phyloP scores from a whole-genome alignment of 2,113 vertebrate species.

The Embiotoca jacksoni region DNA sequence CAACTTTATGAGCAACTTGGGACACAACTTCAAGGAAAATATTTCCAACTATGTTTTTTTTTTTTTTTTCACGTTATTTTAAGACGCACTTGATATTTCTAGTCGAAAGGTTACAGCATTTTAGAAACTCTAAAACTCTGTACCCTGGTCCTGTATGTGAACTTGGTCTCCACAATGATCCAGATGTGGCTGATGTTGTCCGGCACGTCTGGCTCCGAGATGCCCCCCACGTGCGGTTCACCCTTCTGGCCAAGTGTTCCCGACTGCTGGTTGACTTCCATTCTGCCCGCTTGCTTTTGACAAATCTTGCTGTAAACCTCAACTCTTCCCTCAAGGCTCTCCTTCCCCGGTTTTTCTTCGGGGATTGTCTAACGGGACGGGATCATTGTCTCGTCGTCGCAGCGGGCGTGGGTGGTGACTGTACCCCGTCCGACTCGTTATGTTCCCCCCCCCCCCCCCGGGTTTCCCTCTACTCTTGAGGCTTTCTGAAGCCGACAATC shows the following conservation, averaged over 20 bases:
- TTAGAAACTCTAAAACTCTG: background rate
- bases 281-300: background rate
- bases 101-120: background rate
- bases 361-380: background rate
- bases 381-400: too few species aligned
- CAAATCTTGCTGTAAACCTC: conserved; percentile 27
- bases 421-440: background rate
- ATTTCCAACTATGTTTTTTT: too few species aligned
- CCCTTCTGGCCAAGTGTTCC: background rate
- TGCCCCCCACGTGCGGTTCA: background rate
- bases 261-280: conserved; percentile 16
- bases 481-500: background rate
- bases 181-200: conserved; percentile 52
- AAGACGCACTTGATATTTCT: too few species aligned
- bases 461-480: background rate
- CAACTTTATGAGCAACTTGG: too few species aligned
- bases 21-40: too few species aligned
- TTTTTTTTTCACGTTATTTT: too few species aligned
- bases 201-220: background rate
- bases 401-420: background rate
- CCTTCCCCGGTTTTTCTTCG: conserved; percentile 1
- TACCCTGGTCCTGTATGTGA: conserved; percentile 42
- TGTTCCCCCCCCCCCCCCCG: background rate
- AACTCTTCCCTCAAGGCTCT: background rate
- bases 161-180: conserved; percentile 46